Evolutionary conservation across 2,797 vertebrate genomes (phyloP).

Genomic region (Acipenser ruthenus): DNA sequence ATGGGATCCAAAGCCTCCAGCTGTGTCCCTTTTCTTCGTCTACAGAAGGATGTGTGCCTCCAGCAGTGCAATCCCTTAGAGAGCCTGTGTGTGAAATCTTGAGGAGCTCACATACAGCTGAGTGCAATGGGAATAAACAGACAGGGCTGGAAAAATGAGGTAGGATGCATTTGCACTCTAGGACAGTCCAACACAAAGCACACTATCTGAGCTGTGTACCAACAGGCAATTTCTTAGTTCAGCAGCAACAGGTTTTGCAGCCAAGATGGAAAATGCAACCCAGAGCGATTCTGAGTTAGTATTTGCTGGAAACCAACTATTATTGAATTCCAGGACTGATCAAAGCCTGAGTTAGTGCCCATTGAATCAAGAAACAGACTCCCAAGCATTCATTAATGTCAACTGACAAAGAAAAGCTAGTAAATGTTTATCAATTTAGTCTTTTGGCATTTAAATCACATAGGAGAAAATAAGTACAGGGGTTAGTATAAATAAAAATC

Average conservation of each 20-base stretch:
- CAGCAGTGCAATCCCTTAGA: not conserved
- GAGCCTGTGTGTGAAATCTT: not conserved
- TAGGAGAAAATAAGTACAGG: constrained; percentile 32
- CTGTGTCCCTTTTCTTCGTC: not conserved
- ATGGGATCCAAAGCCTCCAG: not conserved
- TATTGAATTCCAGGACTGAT: not conserved
- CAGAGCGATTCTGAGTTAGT: not conserved
- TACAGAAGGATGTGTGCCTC: not conserved
- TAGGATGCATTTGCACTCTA: not conserved
- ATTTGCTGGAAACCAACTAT: not conserved
- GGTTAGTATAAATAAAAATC: constrained; percentile 36
- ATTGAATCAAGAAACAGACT: constrained; percentile 37
- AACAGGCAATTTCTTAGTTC: not conserved
- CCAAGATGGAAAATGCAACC: not conserved
- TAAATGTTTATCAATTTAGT: constrained; percentile 4
- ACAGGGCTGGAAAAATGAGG: constrained; percentile 2
- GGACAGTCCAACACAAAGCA: no score
- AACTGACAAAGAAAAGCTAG: constrained; percentile 25
- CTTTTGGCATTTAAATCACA: constrained; percentile 27
- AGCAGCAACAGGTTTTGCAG: not conserved
- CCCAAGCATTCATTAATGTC: constrained; percentile 35
- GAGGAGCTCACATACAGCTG: constrained; percentile 4
- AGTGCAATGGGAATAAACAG: constrained; percentile 16
- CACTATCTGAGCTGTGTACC: not conserved
- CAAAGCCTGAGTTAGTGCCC: constrained; percentile 21